Base-by-base conservation (phyloP, 2,888 invertebrate genomes). In the Clostera curtula region DNA sequence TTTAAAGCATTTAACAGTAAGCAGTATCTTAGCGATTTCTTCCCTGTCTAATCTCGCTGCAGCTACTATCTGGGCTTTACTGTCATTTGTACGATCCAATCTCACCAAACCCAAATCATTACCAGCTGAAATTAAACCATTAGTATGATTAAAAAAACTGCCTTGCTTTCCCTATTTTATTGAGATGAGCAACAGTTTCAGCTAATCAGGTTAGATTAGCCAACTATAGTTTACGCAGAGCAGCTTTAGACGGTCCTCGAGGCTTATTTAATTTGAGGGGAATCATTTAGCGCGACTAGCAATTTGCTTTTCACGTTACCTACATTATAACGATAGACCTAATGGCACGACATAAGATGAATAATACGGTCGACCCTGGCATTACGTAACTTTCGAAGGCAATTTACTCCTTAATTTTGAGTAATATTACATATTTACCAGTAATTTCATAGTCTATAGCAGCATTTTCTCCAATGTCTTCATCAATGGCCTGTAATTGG, bases 401-500 rank as follows among this genome's bases (percentile, higher is more conserved):
- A 4, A 15, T 6, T 15, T 6, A 15, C 4, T 5, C 4, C 6
- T 6, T 6, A 15, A 5, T 6, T 5, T 15, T 15, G 4, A 11
- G 11, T 20, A 6, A 5, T 10, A 8, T 17, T 17, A 8, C 8
- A 3, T 9, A 8, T 7, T 30, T 62, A 88, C 87, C 89, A 27
- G 87, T 89, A 8, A 93, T 91, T 0, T 85, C 74, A 46, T 93
- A 93, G 49, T 91, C 90, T 31, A 93, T 89, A 31, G 87, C 87
- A 0, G 91, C 92, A 60, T 93, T 93, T 5, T 90, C 90, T 3
- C 82, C 89, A 5, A 90, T 86, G 44, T 94, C 93, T 49, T 90
- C 89, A 52, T 94, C 93, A 10, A 90, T 67, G 0, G 93, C 93
- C 43, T 87, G 80, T 6, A 93, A 61, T 24, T 85, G 77, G 1